Base-by-base conservation (phyloP, 2,888 invertebrate genomes). In the Leptinotarsa peninsularis region DNA sequence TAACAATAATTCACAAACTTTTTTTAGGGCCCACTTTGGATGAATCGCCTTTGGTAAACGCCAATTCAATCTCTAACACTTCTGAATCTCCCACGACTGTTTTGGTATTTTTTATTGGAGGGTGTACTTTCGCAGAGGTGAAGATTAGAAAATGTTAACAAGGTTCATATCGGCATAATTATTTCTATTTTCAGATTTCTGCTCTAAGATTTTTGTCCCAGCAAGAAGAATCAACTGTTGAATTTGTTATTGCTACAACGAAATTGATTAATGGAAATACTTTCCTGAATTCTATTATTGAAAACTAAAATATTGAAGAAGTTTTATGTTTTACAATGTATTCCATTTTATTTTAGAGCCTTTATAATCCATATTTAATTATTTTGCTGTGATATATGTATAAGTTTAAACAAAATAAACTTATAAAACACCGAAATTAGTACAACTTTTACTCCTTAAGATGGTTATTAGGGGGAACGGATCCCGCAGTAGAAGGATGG, bases 101-200 rank as follows among this genome's bases (percentile, higher is more conserved):
- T 13, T 89, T 99, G 1, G 96, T 99, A 0, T 97, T 98, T 88
- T 98, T 98, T 86, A 93, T 99, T 18, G 99, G 99, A 4, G 99
- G 99, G 0, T 96, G 98, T 86, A 99, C 99, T 0, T 97, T 94
- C 89, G 96, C 98, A 2, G 99, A 99, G 84, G 88, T 88, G 82
- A 75, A 90, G 93, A 58, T 66, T 21, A 67, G 71, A 49, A n/a
- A 52, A 68, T 15, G 13, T 17, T 60, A 60, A 15, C 52, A 15
- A 17, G 4, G 21, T 54, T 60, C 14, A 7, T 70, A 23, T 50
- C 49, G 7, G 2, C 10, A 60, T 50, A 58, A 27, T 74, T 71
- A 49, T 67, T 66, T 74, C 3, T 21, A 68, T 71, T 84, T 85
- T 71, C 79, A 88, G 89, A 94, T 95, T 83, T 94, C 95, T 0